Conservation (phyloP, 2,113 vertebrate genomes). For the Epinephelus lanceolatus region DNA sequence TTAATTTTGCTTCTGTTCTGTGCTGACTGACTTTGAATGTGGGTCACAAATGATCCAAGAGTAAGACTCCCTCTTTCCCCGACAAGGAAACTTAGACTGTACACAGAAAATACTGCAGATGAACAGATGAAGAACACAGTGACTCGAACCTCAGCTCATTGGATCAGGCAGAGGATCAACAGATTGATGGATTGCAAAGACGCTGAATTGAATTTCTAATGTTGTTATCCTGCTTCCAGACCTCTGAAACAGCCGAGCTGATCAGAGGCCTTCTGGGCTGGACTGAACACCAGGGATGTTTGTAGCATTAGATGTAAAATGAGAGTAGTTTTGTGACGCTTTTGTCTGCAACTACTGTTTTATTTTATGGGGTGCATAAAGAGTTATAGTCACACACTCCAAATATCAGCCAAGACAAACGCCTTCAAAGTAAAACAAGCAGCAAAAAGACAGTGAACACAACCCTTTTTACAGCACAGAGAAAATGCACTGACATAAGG, state of each 20-base stretch:
- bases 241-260: slow-evolving; percentile 12
- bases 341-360: too few species aligned
- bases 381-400: too few species aligned
- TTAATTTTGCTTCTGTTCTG: not conserved
- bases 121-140: not conserved
- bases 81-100: not conserved
- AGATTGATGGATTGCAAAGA: not conserved
- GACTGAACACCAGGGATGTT: not conserved
- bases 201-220: slow-evolving; percentile 17
- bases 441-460: too few species aligned
- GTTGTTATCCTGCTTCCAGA: slow-evolving; percentile 33
- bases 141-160: not conserved
- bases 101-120: not conserved
- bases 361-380: too few species aligned
- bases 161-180: slow-evolving; percentile 2
- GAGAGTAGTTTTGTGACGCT: too few species aligned
- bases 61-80: not conserved
- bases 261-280: not conserved
- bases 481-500: too few species aligned
- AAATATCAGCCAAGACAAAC: too few species aligned
- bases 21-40: slow-evolving; percentile 7
- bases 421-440: too few species aligned
- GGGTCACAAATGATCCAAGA: slow-evolving; percentile 28
- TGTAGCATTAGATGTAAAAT: not conserved
- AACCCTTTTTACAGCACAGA: too few species aligned